Evolutionary conservation across 2,113 vertebrate genomes (phyloP).

Genomic region (Erythrolamprus reginae): DNA sequence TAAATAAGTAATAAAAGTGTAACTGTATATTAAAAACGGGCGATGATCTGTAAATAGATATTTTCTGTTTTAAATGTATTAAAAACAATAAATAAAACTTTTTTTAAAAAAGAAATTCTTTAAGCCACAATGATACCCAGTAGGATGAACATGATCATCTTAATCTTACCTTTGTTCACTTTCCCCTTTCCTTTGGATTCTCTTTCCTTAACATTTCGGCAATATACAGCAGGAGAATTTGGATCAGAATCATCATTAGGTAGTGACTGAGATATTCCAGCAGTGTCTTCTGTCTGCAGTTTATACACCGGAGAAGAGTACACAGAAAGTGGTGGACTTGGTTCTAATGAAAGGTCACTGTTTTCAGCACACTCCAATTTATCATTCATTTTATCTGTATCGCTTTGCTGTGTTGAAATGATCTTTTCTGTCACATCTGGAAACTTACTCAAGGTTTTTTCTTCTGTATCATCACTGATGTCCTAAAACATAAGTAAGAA

Average conservation of each 20-base stretch:
- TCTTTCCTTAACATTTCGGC: constrained; percentile 74
- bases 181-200: constrained; percentile 83
- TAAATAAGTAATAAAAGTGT: too few relatives aligned
- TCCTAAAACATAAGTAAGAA: constrained; percentile 53
- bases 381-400: constrained; percentile 63
- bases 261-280: constrained; percentile 61
- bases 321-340: constrained; percentile 72
- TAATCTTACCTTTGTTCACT: constrained; percentile 75
- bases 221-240: constrained; percentile 71
- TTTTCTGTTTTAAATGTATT: too few relatives aligned
- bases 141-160: not conserved
- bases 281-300: constrained; percentile 64
- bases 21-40: too few relatives aligned
- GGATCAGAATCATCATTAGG: constrained; percentile 64
- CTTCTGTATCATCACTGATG: constrained; percentile 55
- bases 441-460: constrained; percentile 47
- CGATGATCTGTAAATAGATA: too few relatives aligned
- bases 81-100: too few relatives aligned
- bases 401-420: constrained; percentile 57
- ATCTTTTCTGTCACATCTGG: constrained; percentile 68
- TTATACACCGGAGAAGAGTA: constrained; percentile 72
- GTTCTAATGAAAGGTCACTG: constrained; percentile 68
- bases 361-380: constrained; percentile 52
- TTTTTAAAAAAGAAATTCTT: not conserved
- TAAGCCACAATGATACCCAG: not conserved